phyloP scores from a whole-genome alignment of 2,113 vertebrate genomes.

The Dendropsophus ebraccatus region DNA sequence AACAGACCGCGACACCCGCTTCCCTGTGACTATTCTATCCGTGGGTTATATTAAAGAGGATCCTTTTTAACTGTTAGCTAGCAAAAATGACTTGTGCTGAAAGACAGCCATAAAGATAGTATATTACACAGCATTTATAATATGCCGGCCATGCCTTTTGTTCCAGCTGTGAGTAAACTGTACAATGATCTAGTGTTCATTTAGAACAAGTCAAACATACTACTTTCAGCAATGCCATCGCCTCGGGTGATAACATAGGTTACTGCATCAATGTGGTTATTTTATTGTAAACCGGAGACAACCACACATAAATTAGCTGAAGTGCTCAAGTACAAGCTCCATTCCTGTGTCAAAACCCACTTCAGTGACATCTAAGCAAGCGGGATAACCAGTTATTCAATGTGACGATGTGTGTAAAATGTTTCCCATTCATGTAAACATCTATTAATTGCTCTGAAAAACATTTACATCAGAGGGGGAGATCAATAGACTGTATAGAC shows the following conservation, averaged over 20 bases:
- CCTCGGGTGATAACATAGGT: background rate
- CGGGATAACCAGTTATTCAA: conserved; percentile 35
- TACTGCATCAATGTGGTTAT: conserved; percentile 16
- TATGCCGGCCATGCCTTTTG: background rate
- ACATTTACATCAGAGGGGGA: conserved; percentile 54
- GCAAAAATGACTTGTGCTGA: no score
- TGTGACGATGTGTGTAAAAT: conserved; percentile 48
- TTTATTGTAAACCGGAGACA: conserved; percentile 23
- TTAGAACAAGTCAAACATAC: background rate
- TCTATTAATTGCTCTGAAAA: conserved; percentile 58
- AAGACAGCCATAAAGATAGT: no score
- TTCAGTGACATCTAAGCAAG: conserved; percentile 27
- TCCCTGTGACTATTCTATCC: no score
- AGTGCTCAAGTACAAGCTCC: conserved; percentile 44
- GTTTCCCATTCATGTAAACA: conserved; percentile 57
- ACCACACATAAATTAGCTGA: conserved; percentile 39
- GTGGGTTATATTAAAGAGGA: no score
- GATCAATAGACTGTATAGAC: conserved; percentile 54
- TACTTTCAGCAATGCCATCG: background rate
- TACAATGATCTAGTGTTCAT: background rate
- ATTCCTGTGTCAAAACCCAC: conserved; percentile 51
- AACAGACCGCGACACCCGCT: no score
- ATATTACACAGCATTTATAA: no score
- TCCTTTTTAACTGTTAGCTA: no score
- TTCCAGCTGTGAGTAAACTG: background rate